Conservation (phyloP, 1,140 invertebrate genomes). For the Atopsyche davidsoni region DNA sequence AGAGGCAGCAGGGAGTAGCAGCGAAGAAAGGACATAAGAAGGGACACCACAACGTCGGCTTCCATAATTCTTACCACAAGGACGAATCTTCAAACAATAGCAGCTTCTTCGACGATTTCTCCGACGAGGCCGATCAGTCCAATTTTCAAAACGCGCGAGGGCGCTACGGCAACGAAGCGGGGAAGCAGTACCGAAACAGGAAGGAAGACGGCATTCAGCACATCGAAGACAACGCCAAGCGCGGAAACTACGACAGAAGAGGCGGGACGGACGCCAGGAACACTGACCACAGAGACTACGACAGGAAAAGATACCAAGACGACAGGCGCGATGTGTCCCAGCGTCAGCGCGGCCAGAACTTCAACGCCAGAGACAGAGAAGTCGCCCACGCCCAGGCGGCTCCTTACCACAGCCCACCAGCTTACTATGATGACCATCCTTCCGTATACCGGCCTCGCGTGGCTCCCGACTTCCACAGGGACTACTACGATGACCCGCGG, state of each 20-base stretch:
- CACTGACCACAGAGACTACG: constrained; percentile 44
- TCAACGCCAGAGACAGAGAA: constrained; percentile 39
- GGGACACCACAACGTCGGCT: constrained; percentile 58
- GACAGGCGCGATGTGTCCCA: constrained; percentile 43
- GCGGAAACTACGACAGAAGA: constrained; percentile 45
- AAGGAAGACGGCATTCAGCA: constrained; percentile 43
- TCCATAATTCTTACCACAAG: constrained; percentile 59
- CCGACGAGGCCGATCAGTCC: constrained; percentile 51
- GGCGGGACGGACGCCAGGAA: constrained; percentile 44
- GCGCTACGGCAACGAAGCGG: constrained; percentile 43
- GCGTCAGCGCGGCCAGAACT: constrained; percentile 39
- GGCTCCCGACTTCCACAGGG: constrained; percentile 3
- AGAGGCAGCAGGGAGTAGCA: constrained; percentile 40
- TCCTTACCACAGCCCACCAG: constrained; percentile 34
- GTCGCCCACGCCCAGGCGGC: constrained; percentile 32
- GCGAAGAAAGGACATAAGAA: constrained; percentile 53
- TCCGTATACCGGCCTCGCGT: constrained; percentile 28
- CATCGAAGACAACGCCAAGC: constrained; percentile 39
- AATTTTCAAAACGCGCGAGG: constrained; percentile 47
- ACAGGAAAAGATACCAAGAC: constrained; percentile 49
- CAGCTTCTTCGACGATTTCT: constrained; percentile 57
- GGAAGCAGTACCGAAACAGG: constrained; percentile 44
- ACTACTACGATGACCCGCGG: constrained; percentile 30
- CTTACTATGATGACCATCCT: constrained; percentile 19
- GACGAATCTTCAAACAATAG: constrained; percentile 60